A percentile compares a stretch with the other conserved stretches of the same genome.
Conservation (phyloP, 2,888 invertebrate genomes). For the Mesochorus sp. region DNA sequence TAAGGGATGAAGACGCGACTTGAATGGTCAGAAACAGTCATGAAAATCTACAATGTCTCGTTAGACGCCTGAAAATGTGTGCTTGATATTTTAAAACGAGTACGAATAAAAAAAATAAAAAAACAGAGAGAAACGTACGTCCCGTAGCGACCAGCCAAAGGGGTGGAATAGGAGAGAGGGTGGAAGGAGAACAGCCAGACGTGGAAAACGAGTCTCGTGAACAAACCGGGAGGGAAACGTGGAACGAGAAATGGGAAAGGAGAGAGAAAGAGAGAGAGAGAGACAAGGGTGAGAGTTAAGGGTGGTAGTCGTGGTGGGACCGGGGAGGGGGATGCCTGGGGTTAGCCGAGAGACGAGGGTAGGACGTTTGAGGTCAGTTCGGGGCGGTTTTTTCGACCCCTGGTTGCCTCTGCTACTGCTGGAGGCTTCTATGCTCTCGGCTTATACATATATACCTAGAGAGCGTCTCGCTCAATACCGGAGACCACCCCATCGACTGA, state of each 20-base stretch:
- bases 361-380: conserved; percentile 81
- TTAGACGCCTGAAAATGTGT: neutral
- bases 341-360: conserved; percentile 80
- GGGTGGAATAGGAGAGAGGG: conserved; percentile 11
- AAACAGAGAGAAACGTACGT: conserved; percentile 63
- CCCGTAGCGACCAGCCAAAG: conserved; percentile 63
- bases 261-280: conserved; percentile 52
- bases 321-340: conserved; percentile 68
- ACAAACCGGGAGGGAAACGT: conserved; percentile 52
- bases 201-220: conserved; percentile 53
- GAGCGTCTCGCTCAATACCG: conserved; percentile 79
- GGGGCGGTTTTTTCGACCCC: conserved; percentile 81
- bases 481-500: conserved; percentile 76
- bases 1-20: neutral
- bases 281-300: conserved; percentile 50
- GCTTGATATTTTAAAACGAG: neutral
- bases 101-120: conserved; percentile 53
- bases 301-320: conserved; percentile 61
- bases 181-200: conserved; percentile 29
- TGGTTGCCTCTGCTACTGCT: conserved; percentile 50
- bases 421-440: neutral
- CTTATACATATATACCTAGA: neutral
- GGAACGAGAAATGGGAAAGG: conserved; percentile 55
- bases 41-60: neutral
- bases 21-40: neutral